phyloP scores from a whole-genome alignment of 1,140 invertebrate genomes.

The Arctopsyche grandis region DNA sequence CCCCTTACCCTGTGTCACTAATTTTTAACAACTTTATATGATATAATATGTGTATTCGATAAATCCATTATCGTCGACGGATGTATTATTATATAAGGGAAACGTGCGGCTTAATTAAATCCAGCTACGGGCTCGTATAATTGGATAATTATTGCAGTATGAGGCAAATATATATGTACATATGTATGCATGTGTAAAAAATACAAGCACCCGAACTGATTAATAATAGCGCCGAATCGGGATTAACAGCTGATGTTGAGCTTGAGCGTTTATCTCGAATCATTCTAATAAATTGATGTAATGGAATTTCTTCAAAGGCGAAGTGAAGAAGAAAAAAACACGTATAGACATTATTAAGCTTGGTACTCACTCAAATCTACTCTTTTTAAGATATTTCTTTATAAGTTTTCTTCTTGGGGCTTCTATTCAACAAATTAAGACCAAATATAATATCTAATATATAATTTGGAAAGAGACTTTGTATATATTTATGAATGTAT shows the following conservation, averaged over 20 bases:
- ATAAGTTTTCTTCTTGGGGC: no score
- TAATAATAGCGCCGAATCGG: constrained; percentile 10
- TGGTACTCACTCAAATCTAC: no score
- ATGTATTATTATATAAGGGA: neutral
- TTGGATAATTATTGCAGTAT: constrained; percentile 13
- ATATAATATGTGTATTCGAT: neutral
- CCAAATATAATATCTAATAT: no score
- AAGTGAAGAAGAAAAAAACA: neutral
- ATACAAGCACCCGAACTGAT: neutral
- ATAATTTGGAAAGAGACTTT: no score
- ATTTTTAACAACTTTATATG: neutral
- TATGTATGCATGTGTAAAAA: no score
- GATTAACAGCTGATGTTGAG: neutral
- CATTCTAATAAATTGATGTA: constrained; percentile 20
- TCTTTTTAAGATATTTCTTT: no score
- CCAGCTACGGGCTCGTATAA: neutral
- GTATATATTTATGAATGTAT: no score
- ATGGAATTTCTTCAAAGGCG: neutral
- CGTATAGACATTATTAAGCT: no score
- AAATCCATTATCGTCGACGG: constrained; percentile 11
- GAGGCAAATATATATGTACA: no score
- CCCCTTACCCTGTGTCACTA: neutral
- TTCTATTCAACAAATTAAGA: no score
- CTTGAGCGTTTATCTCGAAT: constrained; percentile 4
- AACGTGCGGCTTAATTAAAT: constrained; percentile 18